Percentiles rank a stretch among this genome's conserved stretches.
Evolutionary conservation across 1,140 invertebrate species (phyloP).

Genomic region (Drosophila kanapiae): DNA sequence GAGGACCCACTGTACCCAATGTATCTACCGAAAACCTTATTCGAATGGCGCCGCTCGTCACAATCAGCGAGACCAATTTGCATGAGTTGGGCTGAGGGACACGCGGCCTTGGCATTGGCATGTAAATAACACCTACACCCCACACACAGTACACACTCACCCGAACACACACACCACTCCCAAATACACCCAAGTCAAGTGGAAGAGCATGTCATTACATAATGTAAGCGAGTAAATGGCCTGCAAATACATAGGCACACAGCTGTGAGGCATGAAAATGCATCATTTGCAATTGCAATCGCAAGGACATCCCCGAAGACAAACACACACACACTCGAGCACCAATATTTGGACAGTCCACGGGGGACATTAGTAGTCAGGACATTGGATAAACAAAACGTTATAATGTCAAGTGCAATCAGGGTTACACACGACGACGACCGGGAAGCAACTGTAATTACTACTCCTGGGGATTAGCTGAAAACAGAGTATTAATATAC

Average conservation of each 20-base stretch:
- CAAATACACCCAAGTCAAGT: constrained; percentile 25
- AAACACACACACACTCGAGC: constrained; percentile 17
- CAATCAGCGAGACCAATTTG: constrained; percentile 76
- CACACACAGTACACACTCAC: constrained; percentile 2
- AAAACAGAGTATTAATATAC: constrained; percentile 10
- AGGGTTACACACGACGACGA: constrained; percentile 24
- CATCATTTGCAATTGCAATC: constrained; percentile 33
- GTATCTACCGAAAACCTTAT: constrained; percentile 39
- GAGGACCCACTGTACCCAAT: constrained; percentile 36
- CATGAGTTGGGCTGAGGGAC: constrained; percentile 62
- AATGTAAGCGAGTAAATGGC: constrained; percentile 36
- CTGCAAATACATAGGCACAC: constrained; percentile 31
- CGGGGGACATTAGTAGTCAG: constrained; percentile 31
- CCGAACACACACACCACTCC: constrained; percentile 16
- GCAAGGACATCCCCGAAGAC: constrained; percentile 43
- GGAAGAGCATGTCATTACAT: constrained; percentile 57
- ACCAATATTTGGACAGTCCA: constrained; percentile 33
- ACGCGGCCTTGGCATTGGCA: constrained; percentile 26
- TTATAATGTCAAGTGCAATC: constrained; percentile 47
- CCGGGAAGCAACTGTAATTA: constrained; percentile 27
- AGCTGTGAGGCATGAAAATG: constrained; percentile 45
- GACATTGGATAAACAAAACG: constrained; percentile 38
- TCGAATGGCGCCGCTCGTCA: constrained; percentile 76
- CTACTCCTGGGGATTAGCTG: constrained; percentile 24
- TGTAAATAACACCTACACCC: constrained; percentile 39